Base-by-base conservation (phyloP, 2,888 invertebrate species). In the Eupithecia subfuscata region DNA sequence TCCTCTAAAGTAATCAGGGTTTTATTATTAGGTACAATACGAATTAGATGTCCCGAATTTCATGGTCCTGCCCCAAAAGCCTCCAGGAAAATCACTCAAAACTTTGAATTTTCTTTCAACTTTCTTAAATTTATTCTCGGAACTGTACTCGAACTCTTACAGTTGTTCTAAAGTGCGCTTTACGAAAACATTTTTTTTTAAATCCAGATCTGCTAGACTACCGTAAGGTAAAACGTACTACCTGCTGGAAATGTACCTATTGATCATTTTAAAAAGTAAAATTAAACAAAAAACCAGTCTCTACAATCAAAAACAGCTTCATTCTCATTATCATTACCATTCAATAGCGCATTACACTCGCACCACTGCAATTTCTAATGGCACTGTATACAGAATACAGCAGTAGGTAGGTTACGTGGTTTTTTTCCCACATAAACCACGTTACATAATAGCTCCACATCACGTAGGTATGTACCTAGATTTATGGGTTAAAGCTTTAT, bases 361-460 rank as follows among this genome's bases (percentile, higher is more conserved):
- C 60, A 22, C 60, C 60, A 60, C 60, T 60, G 67, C 75, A 74
- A 30, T 69, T 75, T 63, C 63, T 40, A 52, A 64, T 60, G 60
- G 22, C 64, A 64, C 64, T 18, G 30, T 40, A 45, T 64, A 71
- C 64, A 71, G 67, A 52, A 71, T 74, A 71, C 11, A 40, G n/a
- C 25, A 16, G 63, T 64, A 56, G 52, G 64, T 71, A 63, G 78
- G 25, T 60, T 73, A 71, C 78, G 52, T 56, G 0, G 48, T 48
- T 77, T 80, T 80, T 82, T 82, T 80, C 80, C 79, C 82, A 82
- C 80, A 78, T 76, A 69, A 34, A 34, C 71, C 69, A 60, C 60
- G 60, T 82, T 79, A 79, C 81, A 79, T 80, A 79, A 82, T 73
- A 75, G 73, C 79, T 56, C 77, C 79, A 75, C 76, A 76, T 77